These are phyloP conservation scores for Plecturocebus donacophilus DNA, from an alignment of 2,113 vertebrate genomes.

Conservation along the genomic window DNA sequence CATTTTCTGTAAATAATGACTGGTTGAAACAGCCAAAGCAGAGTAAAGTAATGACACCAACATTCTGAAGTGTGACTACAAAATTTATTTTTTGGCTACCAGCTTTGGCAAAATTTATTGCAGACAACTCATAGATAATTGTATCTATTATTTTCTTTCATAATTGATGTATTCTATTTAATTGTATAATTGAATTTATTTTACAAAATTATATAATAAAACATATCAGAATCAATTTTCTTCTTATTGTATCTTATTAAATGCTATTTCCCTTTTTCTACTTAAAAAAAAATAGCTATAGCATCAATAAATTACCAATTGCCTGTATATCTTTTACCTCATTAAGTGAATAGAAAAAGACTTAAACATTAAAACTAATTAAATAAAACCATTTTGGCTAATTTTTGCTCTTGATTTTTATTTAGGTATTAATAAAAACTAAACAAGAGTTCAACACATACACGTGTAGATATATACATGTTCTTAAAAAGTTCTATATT, in stretches of 20 bases:
- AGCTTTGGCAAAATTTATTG: not conserved
- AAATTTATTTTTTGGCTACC: not conserved
- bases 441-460: not conserved
- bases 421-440: not conserved
- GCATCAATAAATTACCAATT: not conserved
- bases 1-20: not conserved
- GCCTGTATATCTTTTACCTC: not conserved
- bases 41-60: not conserved
- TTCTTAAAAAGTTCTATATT: not conserved
- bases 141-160: not conserved
- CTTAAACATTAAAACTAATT: not conserved
- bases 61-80: not conserved
- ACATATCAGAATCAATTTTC: not conserved
- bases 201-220: not conserved
- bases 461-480: not conserved
- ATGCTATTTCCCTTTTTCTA: not conserved
- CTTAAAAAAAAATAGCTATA: not conserved
- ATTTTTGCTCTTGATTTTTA: not conserved
- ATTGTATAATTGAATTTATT: not conserved
- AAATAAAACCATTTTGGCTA: not conserved
- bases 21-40: not conserved
- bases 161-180: not conserved
- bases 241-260: not conserved
- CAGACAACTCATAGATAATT: not conserved
- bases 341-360: not conserved